Conservation (phyloP, 2,888 invertebrate species). For the Parapristionchus giblindavisi region DNA sequence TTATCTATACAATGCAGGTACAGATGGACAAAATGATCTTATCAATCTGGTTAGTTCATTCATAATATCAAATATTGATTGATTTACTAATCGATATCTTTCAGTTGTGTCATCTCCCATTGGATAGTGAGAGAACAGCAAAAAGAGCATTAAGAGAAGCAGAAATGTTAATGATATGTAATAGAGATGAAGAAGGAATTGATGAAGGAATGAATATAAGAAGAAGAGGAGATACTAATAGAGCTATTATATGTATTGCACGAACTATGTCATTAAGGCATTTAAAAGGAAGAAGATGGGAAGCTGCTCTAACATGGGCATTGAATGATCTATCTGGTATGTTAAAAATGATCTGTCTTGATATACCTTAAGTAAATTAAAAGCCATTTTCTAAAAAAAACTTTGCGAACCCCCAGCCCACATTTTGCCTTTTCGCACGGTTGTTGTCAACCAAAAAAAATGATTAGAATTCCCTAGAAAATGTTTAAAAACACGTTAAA, state of each 20-base stretch:
- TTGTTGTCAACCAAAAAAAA: no score
- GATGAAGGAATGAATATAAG: no score
- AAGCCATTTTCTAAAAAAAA: no score
- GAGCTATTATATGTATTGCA: constrained; percentile 20
- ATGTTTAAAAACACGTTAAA: no score
- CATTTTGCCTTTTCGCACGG: no score
- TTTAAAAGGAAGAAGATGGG: constrained; percentile 34
- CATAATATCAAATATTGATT: not conserved
- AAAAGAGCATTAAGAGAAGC: constrained; percentile 23
- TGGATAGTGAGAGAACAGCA: constrained; percentile 30
- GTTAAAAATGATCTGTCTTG: not conserved
- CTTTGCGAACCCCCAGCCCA: no score
- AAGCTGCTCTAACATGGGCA: constrained; percentile 29
- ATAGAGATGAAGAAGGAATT: constrained; percentile 22
- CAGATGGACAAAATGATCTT: constrained; percentile 20
- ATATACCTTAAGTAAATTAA: not conserved
- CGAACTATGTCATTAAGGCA: constrained; percentile 30
- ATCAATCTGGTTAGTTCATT: constrained; percentile 16
- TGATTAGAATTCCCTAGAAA: no score
- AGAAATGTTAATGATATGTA: constrained; percentile 1
- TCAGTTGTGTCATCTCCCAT: constrained; percentile 32
- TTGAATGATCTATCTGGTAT: constrained; percentile 18
- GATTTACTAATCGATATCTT: not conserved
- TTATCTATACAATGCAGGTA: constrained; percentile 27
- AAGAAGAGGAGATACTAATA: constrained; percentile 7